Base-by-base conservation (phyloP, 2,113 vertebrate genomes). In the Alces alces region DNA sequence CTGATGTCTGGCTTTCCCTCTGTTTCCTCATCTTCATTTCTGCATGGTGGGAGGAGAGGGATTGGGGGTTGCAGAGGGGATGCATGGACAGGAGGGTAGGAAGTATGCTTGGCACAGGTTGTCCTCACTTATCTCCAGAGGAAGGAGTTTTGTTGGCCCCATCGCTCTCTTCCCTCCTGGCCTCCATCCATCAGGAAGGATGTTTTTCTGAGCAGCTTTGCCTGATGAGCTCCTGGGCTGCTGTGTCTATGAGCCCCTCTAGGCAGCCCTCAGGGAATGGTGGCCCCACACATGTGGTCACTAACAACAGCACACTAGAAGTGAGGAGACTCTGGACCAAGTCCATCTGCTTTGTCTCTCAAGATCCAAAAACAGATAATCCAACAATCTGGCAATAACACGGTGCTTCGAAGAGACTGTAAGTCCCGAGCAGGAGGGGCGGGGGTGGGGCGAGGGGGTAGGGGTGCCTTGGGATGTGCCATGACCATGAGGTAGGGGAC, bases 331-430 rank as follows among this genome's bases (percentile, higher is more conserved):
- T 39, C 47, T 86, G 54, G 60, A 89, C 30, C 93, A 92, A 85
- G 19, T 6, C 54, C 15, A 57, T 83, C n/a, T 90, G 52, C 73
- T 86, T 94, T 47, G n/a, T 87, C 33, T 96, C 87, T 90, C 52
- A 47, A 85, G 66, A 80, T 47, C 52, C 45, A 64, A 36, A 47
- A 43, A 36, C 36, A 64, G 50, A 58, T 0, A 0, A 10, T 86
- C 57, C 52, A 47, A 90, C 7, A 52, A 15, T 86, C 84, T 96
- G 76, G 80, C 4, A 16, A 55, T 27, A 50, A 73, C 55, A 85
- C 15, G 1, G 6, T 83, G 36, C 86, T 94, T 89, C 30, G 82
- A 89, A 70, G 57, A 76, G 55, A 83, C 70, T 54, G 17, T 91
- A 14, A 33, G 9, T 58, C 52, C 36, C 28, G 0, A 27, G 15